Percentiles rank a stretch among this genome's conserved stretches.
These are phyloP conservation scores for Clusia tigrina DNA, from an alignment of 2,888 invertebrate genomes.

Conservation along the genomic window DNA sequence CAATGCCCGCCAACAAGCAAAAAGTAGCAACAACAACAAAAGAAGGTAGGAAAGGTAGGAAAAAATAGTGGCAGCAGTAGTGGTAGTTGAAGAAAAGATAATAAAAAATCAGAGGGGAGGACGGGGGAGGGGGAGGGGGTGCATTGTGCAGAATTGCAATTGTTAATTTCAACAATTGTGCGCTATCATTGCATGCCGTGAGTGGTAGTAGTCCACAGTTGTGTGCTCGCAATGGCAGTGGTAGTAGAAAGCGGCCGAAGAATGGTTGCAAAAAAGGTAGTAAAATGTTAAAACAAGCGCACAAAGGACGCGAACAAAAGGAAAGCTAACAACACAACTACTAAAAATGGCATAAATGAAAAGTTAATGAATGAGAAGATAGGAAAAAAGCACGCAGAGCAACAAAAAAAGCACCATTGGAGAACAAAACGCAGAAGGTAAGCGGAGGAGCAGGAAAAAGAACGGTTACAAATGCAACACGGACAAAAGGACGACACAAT, in stretches of 20 bases:
- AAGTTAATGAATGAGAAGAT: slow-evolving; percentile 12
- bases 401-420: neutral
- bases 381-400: too few species aligned
- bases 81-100: too few species aligned
- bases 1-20: slow-evolving; percentile 44
- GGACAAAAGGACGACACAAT: too few species aligned
- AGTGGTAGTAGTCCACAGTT: neutral
- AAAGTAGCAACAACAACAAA: slow-evolving; percentile 30
- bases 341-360: neutral
- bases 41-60: too few species aligned
- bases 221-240: too few species aligned
- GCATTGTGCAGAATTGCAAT: slow-evolving; percentile 49
- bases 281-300: neutral
- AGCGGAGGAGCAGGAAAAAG: neutral
- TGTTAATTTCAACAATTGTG: slow-evolving; percentile 48
- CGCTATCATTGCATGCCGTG: slow-evolving; percentile 13
- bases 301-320: neutral
- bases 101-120: too few species aligned
- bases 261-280: slow-evolving; percentile 1
- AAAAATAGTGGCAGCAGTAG: too few species aligned
- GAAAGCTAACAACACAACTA: neutral
- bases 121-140: too few species aligned
- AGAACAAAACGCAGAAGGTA: neutral
- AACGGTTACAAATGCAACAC: too few species aligned
- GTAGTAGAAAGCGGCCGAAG: too few species aligned